A percentile compares a stretch with the other conserved stretches of the same genome.
phyloP scores from a whole-genome alignment of 2,888 invertebrate species.

The Drosophila pegasa region DNA sequence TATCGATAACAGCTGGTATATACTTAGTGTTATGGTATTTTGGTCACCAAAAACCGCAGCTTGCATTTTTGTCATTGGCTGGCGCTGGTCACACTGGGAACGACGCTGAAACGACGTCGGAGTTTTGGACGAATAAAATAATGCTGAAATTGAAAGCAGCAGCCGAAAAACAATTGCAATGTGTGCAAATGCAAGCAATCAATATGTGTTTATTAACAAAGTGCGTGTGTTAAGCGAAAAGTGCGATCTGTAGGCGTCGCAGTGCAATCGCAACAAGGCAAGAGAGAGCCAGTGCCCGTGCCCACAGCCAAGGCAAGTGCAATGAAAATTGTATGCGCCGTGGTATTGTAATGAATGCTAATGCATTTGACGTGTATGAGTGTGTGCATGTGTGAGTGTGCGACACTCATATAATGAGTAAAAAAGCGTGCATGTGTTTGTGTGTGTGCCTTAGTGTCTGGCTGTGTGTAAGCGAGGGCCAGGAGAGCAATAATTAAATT shows the following conservation, averaged over 20 bases:
- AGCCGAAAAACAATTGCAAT: slow-evolving; percentile 72
- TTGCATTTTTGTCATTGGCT: background rate
- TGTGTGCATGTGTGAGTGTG: slow-evolving; percentile 27
- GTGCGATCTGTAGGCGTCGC: slow-evolving; percentile 63
- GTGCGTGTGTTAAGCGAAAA: slow-evolving; percentile 63
- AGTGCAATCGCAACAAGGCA: slow-evolving; percentile 46
- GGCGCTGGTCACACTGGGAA: slow-evolving; percentile 46
- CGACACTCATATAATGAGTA: slow-evolving; percentile 29
- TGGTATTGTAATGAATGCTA: slow-evolving; percentile 72
- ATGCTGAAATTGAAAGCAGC: slow-evolving; percentile 65
- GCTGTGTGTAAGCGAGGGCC: slow-evolving; percentile 60
- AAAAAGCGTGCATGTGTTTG: slow-evolving; percentile 27
- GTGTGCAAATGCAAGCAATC: slow-evolving; percentile 74
- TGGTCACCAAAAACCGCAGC: background rate
- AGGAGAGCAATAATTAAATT: slow-evolving; percentile 77
- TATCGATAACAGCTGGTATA: slow-evolving; percentile 17
- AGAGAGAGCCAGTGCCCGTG: slow-evolving; percentile 29
- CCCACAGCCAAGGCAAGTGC: slow-evolving; percentile 54
- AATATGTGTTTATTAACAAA: slow-evolving; percentile 66
- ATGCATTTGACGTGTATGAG: slow-evolving; percentile 53
- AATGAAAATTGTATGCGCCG: slow-evolving; percentile 64
- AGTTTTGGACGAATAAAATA: slow-evolving; percentile 56
- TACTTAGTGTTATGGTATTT: background rate
- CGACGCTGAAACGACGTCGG: slow-evolving; percentile 59
- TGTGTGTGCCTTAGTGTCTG: slow-evolving; percentile 47